Base-by-base conservation (phyloP, 2,797 vertebrate species). In the Sebastes baramenuke region DNA sequence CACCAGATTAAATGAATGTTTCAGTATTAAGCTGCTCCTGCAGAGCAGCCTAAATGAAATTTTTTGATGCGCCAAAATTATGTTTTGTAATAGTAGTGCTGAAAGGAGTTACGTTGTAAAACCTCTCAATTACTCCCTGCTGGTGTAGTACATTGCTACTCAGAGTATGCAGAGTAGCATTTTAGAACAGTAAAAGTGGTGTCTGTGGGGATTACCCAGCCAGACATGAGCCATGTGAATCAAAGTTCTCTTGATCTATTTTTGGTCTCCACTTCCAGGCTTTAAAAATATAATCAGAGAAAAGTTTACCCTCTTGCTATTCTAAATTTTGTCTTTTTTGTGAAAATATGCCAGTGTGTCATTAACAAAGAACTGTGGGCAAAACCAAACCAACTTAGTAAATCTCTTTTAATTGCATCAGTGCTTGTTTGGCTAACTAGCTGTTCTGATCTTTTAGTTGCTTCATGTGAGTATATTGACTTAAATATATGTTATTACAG, bases 351-450 rank as follows among this genome's bases (percentile, higher is more conserved):
- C 73, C 81, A 82, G 81, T 82, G 67, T 91, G 87, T 92, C 83
- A 91, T 93, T 91, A 91, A 84, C 83, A 68, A 60, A 64, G 65
- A 90, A 84, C 83, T 91, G 87, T 24, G 88, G 88, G 79, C 52
- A 69, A 88, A 81, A 84, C 85, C 89, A 81, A 81, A 89, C 89
- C 90, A 67, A 79, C 81, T 85, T 36, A 80, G 72, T 89, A 90
- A 90, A 91, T 92, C 87, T 92, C 34, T 72, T 92, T 75, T 88
- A 86, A 92, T 91, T 92, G 76, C 85, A 20, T 58, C n/a, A 67
- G 38, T 76, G 54, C 79, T 72, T 85, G 90, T 89, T 86, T 66
- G 69, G 73, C 68, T 36, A 59, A 80, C 42, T 56, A 73, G 67
- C 69, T 84, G 71, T 72, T 87, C 69, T 74, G 81, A 79, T 86